Evolutionary conservation across 2,797 vertebrate genomes (phyloP), one percentile per base, ranked within the genome.

Genomic region (Menidia menidia): DNA sequence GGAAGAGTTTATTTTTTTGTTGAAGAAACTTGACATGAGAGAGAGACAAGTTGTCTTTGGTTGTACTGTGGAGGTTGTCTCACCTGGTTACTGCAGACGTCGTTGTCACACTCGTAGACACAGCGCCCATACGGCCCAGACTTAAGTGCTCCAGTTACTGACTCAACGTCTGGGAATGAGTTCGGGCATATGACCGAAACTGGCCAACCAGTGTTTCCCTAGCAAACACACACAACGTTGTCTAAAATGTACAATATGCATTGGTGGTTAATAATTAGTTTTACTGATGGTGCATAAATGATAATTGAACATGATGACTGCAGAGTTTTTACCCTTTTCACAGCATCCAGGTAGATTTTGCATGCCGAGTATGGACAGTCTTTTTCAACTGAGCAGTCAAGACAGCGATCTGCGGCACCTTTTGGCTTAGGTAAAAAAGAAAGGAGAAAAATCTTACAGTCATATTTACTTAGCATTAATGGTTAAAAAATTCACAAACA

Each of bases 21-120:
- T 39, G 35, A 4, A 39, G 35, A 14, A 52, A 30, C 19, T 14
- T 30, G 16, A 18, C 35, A 6, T 15, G 16, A 51, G 9, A 39
- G 4, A 55, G 6, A 53, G 25, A 6, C 0, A 19, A 9, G 6
- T 18, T 25, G 10, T 18, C 47, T 52, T 31, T 32, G 10, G 35
- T 41, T 1, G 30, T 43, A 19, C n/a, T 0, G 19, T 57, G 15
- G 30, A 59, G 25, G 53, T 19, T 64, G 43, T 48, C 73, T 30
- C 55, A 96, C 96, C 95, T 96, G 96, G 82, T 96, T 95, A 73
- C 86, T 93, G 83, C 94, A 95, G 35, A 96, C 95, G 4, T 96
- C 95, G 6, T 96, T 96, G 87, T 96, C 96, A 80, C 96, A 96
- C 63, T 93, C 86, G 6, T 96, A 96, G 45, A 96, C 94, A 50